Evolutionary conservation across 1,140 invertebrate species (phyloP).

Genomic region (Microvelia longipes): DNA sequence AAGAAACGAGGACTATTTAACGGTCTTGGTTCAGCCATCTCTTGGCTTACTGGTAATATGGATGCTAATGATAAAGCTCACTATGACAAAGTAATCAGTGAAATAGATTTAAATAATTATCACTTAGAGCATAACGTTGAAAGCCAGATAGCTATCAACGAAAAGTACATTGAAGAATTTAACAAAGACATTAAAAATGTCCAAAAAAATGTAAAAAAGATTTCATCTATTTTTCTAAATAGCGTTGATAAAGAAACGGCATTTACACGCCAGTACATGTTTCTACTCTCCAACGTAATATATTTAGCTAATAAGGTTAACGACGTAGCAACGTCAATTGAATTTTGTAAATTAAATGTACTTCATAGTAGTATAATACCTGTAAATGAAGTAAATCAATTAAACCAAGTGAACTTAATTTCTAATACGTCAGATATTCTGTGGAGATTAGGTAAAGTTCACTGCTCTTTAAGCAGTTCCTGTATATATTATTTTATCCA

Average conservation of each 20-base stretch:
- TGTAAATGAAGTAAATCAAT: not conserved
- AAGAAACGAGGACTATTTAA: not conserved
- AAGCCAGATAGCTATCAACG: not conserved
- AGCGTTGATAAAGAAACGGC: not conserved
- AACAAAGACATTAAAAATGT: not conserved
- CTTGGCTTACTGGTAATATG: conserved; percentile 7
- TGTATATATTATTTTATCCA: not conserved
- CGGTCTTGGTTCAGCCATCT: not conserved
- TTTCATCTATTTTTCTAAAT: not conserved
- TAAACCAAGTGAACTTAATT: not conserved
- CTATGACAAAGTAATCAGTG: not conserved
- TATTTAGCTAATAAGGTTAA: not conserved
- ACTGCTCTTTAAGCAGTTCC: not conserved
- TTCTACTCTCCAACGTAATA: not conserved
- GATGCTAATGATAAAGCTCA: conserved; percentile 3
- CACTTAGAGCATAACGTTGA: conserved; percentile 1
- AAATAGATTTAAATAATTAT: conserved; percentile 1
- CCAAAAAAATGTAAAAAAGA: not conserved
- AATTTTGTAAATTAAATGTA: conserved; percentile 4
- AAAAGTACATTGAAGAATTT: conserved; percentile 3
- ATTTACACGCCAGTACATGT: not conserved
- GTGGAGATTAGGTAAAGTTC: not conserved
- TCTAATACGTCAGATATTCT: not conserved
- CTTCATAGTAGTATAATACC: not conserved
- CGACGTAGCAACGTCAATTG: not conserved